A percentile compares a stretch with the other conserved stretches of the same genome.
These are phyloP conservation scores for Epistrophella euchroma DNA, from an alignment of 2,888 invertebrate species.

Conservation along the genomic window DNA sequence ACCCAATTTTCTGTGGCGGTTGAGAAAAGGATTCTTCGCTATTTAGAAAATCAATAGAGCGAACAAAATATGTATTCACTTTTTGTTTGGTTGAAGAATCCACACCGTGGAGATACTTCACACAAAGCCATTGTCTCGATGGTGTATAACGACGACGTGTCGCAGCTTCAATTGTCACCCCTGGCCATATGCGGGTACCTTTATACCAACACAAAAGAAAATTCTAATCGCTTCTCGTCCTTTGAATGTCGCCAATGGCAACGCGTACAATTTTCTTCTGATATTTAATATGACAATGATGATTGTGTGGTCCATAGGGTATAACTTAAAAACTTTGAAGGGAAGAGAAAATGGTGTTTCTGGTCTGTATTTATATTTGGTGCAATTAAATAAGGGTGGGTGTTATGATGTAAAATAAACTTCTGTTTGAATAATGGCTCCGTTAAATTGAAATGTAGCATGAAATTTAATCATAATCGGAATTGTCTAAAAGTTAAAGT, in stretches of 20 bases:
- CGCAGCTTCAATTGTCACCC: conserved; percentile 50
- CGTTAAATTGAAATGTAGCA: conserved; percentile 59
- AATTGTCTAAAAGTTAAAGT: not conserved
- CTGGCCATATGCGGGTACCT: conserved; percentile 40
- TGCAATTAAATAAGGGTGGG: conserved; percentile 2
- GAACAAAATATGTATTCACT: conserved; percentile 36
- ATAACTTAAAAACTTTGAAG: conserved; percentile 18
- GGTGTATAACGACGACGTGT: conserved; percentile 14
- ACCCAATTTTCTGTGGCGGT: conserved; percentile 43
- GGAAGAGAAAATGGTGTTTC: conserved; percentile 32
- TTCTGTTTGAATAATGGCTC: conserved; percentile 63
- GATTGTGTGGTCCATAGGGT: conserved; percentile 60
- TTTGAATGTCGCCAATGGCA: conserved; percentile 41
- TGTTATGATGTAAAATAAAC: conserved; percentile 19
- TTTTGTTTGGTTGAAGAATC: conserved; percentile 14
- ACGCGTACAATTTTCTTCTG: conserved; percentile 39
- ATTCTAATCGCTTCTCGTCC: conserved; percentile 16
- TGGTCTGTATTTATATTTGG: not conserved
- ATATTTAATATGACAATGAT: conserved; percentile 69
- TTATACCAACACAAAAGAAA: not conserved
- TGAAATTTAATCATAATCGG: conserved; percentile 33
- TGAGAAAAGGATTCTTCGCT: conserved; percentile 27
- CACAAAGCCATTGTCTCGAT: conserved; percentile 55
- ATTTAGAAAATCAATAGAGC: conserved; percentile 63
- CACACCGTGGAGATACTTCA: conserved; percentile 26